A percentile compares a stretch with the other conserved stretches of the same genome.
Conservation (phyloP, 2,888 invertebrate genomes). For the Lithophane leautieri region DNA sequence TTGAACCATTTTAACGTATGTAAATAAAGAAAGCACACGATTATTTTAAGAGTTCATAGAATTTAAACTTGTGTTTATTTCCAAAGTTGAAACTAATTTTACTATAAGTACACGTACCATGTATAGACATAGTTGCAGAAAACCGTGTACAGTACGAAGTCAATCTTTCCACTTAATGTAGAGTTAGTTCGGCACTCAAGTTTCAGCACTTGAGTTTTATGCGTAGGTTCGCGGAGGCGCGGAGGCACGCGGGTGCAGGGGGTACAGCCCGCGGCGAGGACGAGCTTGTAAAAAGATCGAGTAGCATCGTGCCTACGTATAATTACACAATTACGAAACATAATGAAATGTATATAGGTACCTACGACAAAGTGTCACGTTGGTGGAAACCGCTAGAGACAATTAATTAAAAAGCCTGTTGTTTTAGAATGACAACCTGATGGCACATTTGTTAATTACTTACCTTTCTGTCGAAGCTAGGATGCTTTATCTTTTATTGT, state of each 20-base stretch:
- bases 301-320: constrained; percentile 52
- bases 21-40: not conserved
- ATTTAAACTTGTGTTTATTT: constrained; percentile 7
- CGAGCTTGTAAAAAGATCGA: constrained; percentile 60
- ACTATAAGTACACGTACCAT: constrained; percentile 10
- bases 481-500: not conserved
- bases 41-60: constrained; percentile 17
- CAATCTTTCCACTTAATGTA: constrained; percentile 60
- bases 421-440: constrained; percentile 21
- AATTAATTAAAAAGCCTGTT: constrained; percentile 32
- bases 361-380: constrained; percentile 23
- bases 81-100: not conserved
- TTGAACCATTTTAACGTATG: not conserved
- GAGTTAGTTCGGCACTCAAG: constrained; percentile 59
- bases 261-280: constrained; percentile 62
- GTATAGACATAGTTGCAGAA: constrained; percentile 24
- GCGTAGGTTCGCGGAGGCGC: constrained; percentile 37
- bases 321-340: constrained; percentile 52
- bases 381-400: constrained; percentile 27
- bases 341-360: constrained; percentile 27
- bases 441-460: constrained; percentile 23
- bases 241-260: not conserved
- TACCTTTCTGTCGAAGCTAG: not conserved
- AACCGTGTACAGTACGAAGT: constrained; percentile 45
- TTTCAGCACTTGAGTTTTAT: constrained; percentile 60